A percentile compares a stretch with the other conserved stretches of the same genome.
Evolutionary conservation across 2,113 vertebrate species (phyloP).

Genomic region (Cynocephalus volans): DNA sequence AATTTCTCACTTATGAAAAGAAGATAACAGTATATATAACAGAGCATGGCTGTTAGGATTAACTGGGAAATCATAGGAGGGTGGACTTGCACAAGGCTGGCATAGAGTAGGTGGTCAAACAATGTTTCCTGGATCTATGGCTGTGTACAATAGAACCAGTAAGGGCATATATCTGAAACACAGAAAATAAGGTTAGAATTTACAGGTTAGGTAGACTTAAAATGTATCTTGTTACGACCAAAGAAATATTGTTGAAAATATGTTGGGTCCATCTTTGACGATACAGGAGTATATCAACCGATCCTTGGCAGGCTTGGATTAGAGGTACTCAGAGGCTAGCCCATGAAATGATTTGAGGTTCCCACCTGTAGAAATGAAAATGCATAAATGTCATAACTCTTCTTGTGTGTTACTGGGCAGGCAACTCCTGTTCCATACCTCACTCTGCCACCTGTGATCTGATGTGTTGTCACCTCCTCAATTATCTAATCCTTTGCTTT

Average conservation of each 20-base stretch:
- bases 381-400: conserved; percentile 91
- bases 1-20: conserved; percentile 4
- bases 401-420: conserved; percentile 77
- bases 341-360: conserved; percentile 88
- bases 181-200: conserved; percentile 86
- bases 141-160: conserved; percentile 59
- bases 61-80: background rate
- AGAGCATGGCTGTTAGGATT: background rate
- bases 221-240: conserved; percentile 85
- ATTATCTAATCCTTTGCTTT: conserved; percentile 86
- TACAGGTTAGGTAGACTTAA: conserved; percentile 86
- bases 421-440: conserved; percentile 87
- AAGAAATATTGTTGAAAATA: conserved; percentile 88
- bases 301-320: conserved; percentile 87
- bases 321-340: conserved; percentile 86
- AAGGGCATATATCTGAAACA: conserved; percentile 76
- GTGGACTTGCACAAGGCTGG: background rate
- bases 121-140: conserved; percentile 39
- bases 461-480: conserved; percentile 87
- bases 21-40: background rate
- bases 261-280: conserved; percentile 83
- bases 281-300: conserved; percentile 88
- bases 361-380: conserved; percentile 92
- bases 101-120: conserved; percentile 55
- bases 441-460: conserved; percentile 84